Percentiles rank a stretch among this genome's conserved stretches.
These are phyloP conservation scores for Rotaria sp. DNA, from an alignment of 2,888 invertebrate genomes.

Conservation along the genomic window DNA sequence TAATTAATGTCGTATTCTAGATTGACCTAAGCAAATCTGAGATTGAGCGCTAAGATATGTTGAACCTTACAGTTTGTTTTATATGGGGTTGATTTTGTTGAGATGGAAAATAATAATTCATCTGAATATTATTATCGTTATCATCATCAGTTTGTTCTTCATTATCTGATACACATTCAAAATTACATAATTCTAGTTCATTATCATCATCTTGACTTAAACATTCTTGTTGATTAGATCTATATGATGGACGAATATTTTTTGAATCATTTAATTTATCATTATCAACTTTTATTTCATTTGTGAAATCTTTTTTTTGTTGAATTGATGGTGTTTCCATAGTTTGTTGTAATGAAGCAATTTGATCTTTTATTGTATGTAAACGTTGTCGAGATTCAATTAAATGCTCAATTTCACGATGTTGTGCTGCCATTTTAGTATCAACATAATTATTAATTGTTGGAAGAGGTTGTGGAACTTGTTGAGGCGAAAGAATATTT, in stretches of 20 bases:
- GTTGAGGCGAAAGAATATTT: neutral
- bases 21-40: too few species aligned
- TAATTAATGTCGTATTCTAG: too few species aligned
- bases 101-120: too few species aligned
- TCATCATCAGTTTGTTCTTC: neutral
- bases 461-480: neutral
- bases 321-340: neutral
- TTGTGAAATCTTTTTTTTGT: too few species aligned
- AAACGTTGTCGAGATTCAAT: slow-evolving; percentile 14
- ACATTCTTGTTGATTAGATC: neutral
- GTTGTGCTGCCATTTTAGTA: neutral
- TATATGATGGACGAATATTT: neutral
- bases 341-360: slow-evolving; percentile 19
- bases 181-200: neutral
- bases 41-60: neutral
- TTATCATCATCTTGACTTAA: neutral
- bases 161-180: too few species aligned
- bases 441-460: neutral
- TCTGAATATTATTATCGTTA: neutral
- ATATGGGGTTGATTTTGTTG: neutral
- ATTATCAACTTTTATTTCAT: neutral
- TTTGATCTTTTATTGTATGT: slow-evolving; percentile 25
- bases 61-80: neutral
- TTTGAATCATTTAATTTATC: neutral
- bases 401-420: slow-evolving; percentile 23